Percentiles rank a stretch among this genome's conserved stretches.
These are phyloP conservation scores for Drosophila colorata DNA, from an alignment of 2,888 invertebrate genomes.

Conservation along the genomic window DNA sequence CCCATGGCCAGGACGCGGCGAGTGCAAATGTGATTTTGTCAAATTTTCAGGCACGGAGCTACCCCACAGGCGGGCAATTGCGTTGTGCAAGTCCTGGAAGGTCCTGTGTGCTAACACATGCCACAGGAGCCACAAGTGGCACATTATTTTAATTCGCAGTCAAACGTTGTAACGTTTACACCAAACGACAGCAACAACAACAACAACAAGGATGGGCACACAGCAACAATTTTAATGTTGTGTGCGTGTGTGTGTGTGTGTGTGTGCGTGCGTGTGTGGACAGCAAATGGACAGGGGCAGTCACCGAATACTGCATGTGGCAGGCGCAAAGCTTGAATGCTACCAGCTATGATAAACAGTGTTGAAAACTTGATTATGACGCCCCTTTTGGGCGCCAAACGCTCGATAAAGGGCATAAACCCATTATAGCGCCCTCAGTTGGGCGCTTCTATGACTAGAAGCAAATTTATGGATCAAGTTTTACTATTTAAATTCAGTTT, in stretches of 20 bases:
- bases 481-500: no score
- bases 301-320: neutral
- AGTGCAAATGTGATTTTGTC: conserved; percentile 63
- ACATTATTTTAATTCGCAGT: conserved; percentile 82
- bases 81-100: conserved; percentile 24
- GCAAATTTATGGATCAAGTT: neutral
- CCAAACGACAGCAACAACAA: conserved; percentile 28
- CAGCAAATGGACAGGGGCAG: conserved; percentile 18
- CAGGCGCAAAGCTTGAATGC: conserved; percentile 12
- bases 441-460: neutral
- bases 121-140: conserved; percentile 82
- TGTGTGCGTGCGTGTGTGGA: neutral
- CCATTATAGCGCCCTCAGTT: neutral
- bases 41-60: conserved; percentile 41
- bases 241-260: conserved; percentile 25
- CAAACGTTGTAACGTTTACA: conserved; percentile 76
- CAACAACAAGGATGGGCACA: conserved; percentile 32
- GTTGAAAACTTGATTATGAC: conserved; percentile 26
- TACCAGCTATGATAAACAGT: conserved; percentile 9
- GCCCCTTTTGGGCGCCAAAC: conserved; percentile 20
- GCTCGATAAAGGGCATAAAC: no score
- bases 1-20: conserved; percentile 21
- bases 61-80: conserved; percentile 10
- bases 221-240: conserved; percentile 38
- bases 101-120: conserved; percentile 17